Evolutionary conservation across 2,888 invertebrate genomes (phyloP), one percentile per base, ranked within the genome.

Genomic region (Latheticus oryzae): DNA sequence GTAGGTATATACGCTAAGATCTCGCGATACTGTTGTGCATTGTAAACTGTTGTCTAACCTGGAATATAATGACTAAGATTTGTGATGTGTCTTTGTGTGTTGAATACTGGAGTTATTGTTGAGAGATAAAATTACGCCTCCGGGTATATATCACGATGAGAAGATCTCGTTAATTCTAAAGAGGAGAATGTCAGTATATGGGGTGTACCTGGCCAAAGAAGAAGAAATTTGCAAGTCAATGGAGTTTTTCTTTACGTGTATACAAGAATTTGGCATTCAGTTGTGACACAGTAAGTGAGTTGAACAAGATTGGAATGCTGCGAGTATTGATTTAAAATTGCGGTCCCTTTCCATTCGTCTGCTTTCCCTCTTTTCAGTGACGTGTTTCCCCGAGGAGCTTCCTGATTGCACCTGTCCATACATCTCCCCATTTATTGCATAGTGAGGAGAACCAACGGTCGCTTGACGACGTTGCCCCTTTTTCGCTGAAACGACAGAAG

Each of bases 391-490:
- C 66, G 60, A 71, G 75, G 76, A 76, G 68, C 69, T 68, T 71
- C 72, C 76, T 76, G 77, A 78, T 78, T 78, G 76, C 76, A 78
- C 78, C 78, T 78, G 78, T 77, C 78, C 75, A 75, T 76, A 76
- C 72, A 74, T 73, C 73, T 73, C 72, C 68, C 71, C 70, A 71
- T 69, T 71, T 73, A 72, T 73, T 72, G 69, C 71, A 63, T 65
- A 61, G 67, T 66, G 64, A 54, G 62, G 51, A 64, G 58, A 58
- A 60, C 59, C 66, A 63, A 64, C 67, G 58, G 64, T 5, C 8
- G 12, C 30, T n/a, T 21, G 30, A 30, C 61, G 58, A 45, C 58
- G 68, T 67, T 68, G 68, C 70, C 67, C 70, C n/a, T 74, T 75
- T 76, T 76, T 71, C 69, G 76, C 75, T 74, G 73, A 75, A 70